These are phyloP conservation scores for Callimorpha dominula DNA, from an alignment of 2,888 invertebrate species.

Conservation along the genomic window DNA sequence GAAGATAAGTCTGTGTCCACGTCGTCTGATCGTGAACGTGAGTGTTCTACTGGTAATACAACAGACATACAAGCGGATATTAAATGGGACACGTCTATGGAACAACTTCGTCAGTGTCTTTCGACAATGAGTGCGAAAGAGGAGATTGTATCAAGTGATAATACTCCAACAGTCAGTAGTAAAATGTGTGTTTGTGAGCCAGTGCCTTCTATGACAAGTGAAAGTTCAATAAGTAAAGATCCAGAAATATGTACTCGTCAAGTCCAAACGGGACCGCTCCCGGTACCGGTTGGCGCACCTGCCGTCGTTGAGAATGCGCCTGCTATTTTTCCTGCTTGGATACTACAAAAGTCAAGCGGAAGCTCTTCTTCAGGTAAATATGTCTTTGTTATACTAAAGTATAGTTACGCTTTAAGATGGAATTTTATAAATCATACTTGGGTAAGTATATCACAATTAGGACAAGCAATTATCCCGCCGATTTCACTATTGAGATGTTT, in stretches of 20 bases:
- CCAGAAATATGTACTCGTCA: slow-evolving; percentile 33
- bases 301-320: slow-evolving; percentile 50
- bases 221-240: slow-evolving; percentile 26
- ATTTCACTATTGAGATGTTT: too few species aligned
- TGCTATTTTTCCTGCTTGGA: slow-evolving; percentile 50
- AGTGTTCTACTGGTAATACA: slow-evolving; percentile 22
- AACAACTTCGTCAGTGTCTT: slow-evolving; percentile 8
- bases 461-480: too few species aligned
- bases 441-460: too few species aligned
- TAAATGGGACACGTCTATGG: neutral
- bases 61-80: slow-evolving; percentile 11
- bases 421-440: too few species aligned
- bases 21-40: slow-evolving; percentile 44
- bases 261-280: slow-evolving; percentile 67
- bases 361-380: slow-evolving; percentile 53
- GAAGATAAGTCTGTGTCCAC: slow-evolving; percentile 54
- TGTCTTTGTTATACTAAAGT: neutral
- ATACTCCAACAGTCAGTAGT: slow-evolving; percentile 15
- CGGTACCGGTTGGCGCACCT: slow-evolving; percentile 71
- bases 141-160: slow-evolving; percentile 11
- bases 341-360: slow-evolving; percentile 41
- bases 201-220: slow-evolving; percentile 13
- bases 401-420: too few species aligned
- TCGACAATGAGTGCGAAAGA: slow-evolving; percentile 7
- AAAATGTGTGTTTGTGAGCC: slow-evolving; percentile 30